Evolutionary conservation across 37 sponge, comb jelly and placozoan species (phyloP).

Genomic region (Oopsacas minuta): DNA sequence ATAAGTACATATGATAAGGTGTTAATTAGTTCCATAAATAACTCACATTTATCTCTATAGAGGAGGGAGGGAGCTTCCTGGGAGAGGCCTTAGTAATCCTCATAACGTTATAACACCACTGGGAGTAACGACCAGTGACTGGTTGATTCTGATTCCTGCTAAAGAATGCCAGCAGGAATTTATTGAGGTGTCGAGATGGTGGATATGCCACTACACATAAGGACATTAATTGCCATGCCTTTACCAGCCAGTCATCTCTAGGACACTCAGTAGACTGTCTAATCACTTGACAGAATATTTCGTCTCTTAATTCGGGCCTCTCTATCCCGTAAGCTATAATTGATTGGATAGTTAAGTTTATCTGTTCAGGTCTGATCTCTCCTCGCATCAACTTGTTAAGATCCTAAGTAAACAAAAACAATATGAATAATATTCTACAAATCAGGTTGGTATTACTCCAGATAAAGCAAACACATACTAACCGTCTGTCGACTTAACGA

Average conservation of each 20-base stretch:
- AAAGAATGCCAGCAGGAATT: conserved; percentile 79
- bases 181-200: conserved; percentile 74
- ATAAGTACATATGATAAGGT: neutral
- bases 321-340: conserved; percentile 88
- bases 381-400: conserved; percentile 64
- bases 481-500: no score
- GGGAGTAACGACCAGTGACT: conserved; percentile 38
- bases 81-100: conserved; percentile 54
- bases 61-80: conserved; percentile 62
- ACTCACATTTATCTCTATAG: conserved; percentile 82
- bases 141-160: conserved; percentile 26
- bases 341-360: conserved; percentile 68
- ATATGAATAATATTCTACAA: no score
- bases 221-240: conserved; percentile 77
- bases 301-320: conserved; percentile 77
- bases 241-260: conserved; percentile 36
- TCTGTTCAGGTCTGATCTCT: conserved; percentile 61
- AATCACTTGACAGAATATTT: conserved; percentile 85
- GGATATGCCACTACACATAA: conserved; percentile 75
- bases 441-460: no score
- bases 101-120: conserved; percentile 50
- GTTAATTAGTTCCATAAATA: neutral
- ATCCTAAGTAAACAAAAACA: conserved; percentile 35
- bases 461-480: no score
- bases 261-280: conserved; percentile 82